Percentiles rank a stretch among this genome's conserved stretches.
Conservation (phyloP, 2,797 vertebrate genomes). For the Hydrophis major region DNA sequence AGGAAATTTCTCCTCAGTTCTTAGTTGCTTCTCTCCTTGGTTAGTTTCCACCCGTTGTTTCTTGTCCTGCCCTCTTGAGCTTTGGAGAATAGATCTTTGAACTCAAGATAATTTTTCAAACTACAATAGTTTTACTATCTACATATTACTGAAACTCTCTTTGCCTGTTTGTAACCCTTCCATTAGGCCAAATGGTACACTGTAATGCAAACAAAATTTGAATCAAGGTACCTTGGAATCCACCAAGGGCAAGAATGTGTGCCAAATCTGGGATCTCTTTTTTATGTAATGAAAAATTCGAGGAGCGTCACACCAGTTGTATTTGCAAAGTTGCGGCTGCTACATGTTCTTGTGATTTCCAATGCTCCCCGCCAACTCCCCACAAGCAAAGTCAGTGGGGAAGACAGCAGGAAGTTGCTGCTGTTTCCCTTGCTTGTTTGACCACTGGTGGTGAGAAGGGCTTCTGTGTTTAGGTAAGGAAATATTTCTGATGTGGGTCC, state of each 20-base stretch:
- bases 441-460: not conserved
- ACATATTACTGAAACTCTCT: no score
- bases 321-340: no score
- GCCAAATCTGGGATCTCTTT: not conserved
- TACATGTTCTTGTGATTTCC: not conserved
- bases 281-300: not conserved
- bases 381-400: not conserved
- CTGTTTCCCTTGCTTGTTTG: not conserved
- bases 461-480: not conserved
- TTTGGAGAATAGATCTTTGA: not conserved
- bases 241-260: not conserved
- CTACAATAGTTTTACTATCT: not conserved
- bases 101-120: not conserved
- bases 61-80: no score
- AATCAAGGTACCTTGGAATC: not conserved
- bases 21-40: no score
- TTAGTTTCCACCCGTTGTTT: no score
- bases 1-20: no score
- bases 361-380: not conserved
- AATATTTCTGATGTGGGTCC: not conserved
- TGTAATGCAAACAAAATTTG: not conserved
- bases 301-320: not conserved
- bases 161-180: no score
- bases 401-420: not conserved
- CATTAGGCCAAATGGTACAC: no score